Base-by-base conservation (phyloP, 2,888 invertebrate species). In the Drosophila pseudotakahashii region DNA sequence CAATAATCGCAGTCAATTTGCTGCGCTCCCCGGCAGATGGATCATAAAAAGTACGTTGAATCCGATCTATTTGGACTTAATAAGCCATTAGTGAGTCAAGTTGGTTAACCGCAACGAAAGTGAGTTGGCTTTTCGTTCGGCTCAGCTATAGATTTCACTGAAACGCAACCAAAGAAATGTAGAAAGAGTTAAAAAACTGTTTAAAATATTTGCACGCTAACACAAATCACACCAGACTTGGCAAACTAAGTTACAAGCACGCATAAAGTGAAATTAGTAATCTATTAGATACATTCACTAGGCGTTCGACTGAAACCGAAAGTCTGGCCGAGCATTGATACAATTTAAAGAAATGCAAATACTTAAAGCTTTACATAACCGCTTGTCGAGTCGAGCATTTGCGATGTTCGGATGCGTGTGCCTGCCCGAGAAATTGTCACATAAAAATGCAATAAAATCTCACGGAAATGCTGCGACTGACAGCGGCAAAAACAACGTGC, bases 31-130 rank as follows among this genome's bases (percentile, higher is more conserved):
- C 64, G 76, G 79, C 79, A 79, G 81, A 86, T 86, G 70, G 81
- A 75, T 64, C 41, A 44, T 57, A 63, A 66, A 68, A 75, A 69
- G 69, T 68, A 77, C 66, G 19, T 37, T 71, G 75, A 83, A 82
- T 69, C 58, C 84, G 77, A 86, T 84, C 84, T 79, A 81, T 81
- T 82, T 84, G 84, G 79, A 81, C 67, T 83, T 83, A 83, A 83
- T 86, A 86, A 83, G 82, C 87, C 79, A 86, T 83, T 81, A 87
- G 82, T 86, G 75, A 81, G 84, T 73, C 77, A 73, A 60, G 82
- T 84, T 83, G 81, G 88, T 84, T 87, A 87, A 74, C 83, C 83
- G 83, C 87, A 84, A 84, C 73, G 85, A 84, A 83, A 83, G 88
- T 81, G 85, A 87, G 79, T 81, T 84, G 67, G 67, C 54, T 76